These are phyloP conservation scores for Didymodactylos carnosus DNA, from an alignment of 2,888 invertebrate species.

Conservation along the genomic window DNA sequence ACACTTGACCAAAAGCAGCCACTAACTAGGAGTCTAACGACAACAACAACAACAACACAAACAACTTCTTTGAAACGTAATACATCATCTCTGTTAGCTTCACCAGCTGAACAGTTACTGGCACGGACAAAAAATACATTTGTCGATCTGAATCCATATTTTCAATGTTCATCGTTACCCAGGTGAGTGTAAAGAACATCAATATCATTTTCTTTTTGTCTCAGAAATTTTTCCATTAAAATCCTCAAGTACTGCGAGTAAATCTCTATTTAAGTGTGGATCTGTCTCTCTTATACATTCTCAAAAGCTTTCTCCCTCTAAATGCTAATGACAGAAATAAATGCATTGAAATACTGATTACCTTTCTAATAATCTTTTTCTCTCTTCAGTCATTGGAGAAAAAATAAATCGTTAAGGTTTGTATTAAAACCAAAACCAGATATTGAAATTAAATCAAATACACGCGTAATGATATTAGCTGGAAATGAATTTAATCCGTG, in stretches of 20 bases:
- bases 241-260: too few species aligned
- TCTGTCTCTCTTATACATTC: too few species aligned
- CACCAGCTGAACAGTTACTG: not conserved
- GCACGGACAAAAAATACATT: not conserved
- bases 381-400: not conserved
- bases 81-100: not conserved
- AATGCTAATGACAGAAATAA: too few species aligned
- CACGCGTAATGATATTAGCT: conserved; percentile 51
- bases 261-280: too few species aligned
- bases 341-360: too few species aligned
- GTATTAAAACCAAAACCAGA: not conserved
- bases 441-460: not conserved
- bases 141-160: not conserved
- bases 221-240: too few species aligned
- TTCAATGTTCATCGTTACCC: not conserved
- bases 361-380: not conserved
- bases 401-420: not conserved
- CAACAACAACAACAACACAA: not conserved
- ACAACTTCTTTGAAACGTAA: not conserved
- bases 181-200: too few species aligned
- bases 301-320: too few species aligned
- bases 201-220: too few species aligned
- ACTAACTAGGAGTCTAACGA: too few species aligned
- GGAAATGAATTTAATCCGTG: conserved; percentile 93
- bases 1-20: too few species aligned